Conservation (phyloP, 1,140 invertebrate genomes). For the Popillia japonica region DNA sequence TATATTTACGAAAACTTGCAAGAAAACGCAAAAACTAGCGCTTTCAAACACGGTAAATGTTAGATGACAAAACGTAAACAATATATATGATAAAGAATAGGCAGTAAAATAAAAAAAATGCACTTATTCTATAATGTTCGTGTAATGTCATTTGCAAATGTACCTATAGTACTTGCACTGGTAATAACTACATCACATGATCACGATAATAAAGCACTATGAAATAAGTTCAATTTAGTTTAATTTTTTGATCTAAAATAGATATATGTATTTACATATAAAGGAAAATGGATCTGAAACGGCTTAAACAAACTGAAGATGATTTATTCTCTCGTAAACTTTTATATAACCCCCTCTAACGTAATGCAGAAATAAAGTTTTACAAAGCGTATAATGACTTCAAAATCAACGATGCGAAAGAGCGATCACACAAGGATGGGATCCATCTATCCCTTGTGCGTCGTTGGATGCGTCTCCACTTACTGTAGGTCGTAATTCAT, state of each 20-base stretch:
- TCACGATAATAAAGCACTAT: no score
- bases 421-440: neutral
- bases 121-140: no score
- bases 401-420: slow-evolving; percentile 18
- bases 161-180: no score
- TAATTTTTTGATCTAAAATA: neutral
- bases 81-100: no score
- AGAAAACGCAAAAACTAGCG: no score
- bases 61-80: no score
- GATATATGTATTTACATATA: neutral
- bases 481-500: neutral
- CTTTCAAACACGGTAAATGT: no score
- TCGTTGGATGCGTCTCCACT: neutral
- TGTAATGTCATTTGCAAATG: no score
- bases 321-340: slow-evolving; percentile 30
- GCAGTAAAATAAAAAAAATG: no score
- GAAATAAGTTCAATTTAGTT: neutral
- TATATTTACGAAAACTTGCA: no score
- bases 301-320: slow-evolving; percentile 24
- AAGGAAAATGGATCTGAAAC: neutral
- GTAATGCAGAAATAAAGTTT: slow-evolving; percentile 34
- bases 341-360: slow-evolving; percentile 10
- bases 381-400: slow-evolving; percentile 33
- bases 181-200: no score
- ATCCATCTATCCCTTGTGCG: neutral